phyloP scores from a whole-genome alignment of 1,140 invertebrate genomes.

The Trissolcus basalis region DNA sequence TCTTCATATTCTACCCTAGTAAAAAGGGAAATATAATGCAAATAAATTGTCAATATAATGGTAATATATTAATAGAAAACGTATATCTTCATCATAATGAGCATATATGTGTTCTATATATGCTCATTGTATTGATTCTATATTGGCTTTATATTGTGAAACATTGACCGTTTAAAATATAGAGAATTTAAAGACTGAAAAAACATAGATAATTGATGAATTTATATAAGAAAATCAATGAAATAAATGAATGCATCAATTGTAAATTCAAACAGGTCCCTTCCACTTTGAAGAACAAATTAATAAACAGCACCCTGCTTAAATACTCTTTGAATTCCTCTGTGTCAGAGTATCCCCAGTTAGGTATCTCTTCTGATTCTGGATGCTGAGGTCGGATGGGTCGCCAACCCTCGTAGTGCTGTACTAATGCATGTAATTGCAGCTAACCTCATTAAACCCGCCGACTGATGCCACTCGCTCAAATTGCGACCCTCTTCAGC shows the following conservation, averaged over 20 bases:
- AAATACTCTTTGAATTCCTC: constrained; percentile 36
- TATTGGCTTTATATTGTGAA: no score
- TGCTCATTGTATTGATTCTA: no score
- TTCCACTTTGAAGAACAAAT: constrained; percentile 22
- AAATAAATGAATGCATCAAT: constrained; percentile 5
- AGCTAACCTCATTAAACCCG: constrained; percentile 74
- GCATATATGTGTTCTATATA: no score
- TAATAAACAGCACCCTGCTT: constrained; percentile 32
- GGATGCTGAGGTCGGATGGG: constrained; percentile 61
- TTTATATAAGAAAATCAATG: neutral
- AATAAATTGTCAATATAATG: no score
- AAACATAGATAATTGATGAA: no score
- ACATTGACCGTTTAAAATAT: no score
- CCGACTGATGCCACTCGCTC: constrained; percentile 71
- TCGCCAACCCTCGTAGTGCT: constrained; percentile 66
- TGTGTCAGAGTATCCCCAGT: constrained; percentile 43
- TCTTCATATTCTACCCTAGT: no score
- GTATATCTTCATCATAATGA: no score
- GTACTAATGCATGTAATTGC: constrained; percentile 75
- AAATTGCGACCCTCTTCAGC: constrained; percentile 62
- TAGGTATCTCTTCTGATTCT: constrained; percentile 58
- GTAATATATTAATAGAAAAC: no score
- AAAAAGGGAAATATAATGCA: no score
- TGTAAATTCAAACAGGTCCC: constrained; percentile 1
- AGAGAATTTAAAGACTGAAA: no score